Evolutionary conservation across 2,797 vertebrate genomes (phyloP).

Genomic region (Sebastes dallii): DNA sequence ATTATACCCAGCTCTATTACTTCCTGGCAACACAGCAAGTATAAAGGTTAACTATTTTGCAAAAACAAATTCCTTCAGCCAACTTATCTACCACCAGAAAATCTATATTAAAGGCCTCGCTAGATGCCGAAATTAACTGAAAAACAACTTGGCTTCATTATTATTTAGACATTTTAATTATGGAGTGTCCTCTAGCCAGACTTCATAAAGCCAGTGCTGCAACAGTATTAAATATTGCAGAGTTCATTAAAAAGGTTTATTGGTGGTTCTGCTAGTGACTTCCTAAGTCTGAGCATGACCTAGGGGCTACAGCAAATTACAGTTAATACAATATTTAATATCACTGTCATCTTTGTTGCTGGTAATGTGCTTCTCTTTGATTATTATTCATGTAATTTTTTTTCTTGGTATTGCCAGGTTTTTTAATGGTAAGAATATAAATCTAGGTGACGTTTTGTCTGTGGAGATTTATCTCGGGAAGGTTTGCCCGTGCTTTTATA

Average conservation of each 20-base stretch:
- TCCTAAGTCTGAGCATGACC: slow-evolving; percentile 57
- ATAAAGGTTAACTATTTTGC: background rate
- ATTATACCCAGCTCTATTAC: background rate
- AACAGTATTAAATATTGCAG: slow-evolving; percentile 64
- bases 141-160: slow-evolving; percentile 60
- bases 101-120: slow-evolving; percentile 30
- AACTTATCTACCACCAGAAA: slow-evolving; percentile 22
- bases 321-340: slow-evolving; percentile 66
- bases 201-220: slow-evolving; percentile 59
- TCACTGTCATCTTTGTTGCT: slow-evolving; percentile 58
- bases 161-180: slow-evolving; percentile 72
- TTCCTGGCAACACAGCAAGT: background rate
- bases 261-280: slow-evolving; percentile 50
- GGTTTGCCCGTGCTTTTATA: slow-evolving; percentile 20
- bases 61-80: slow-evolving; percentile 13
- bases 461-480: slow-evolving; percentile 12
- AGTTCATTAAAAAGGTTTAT: slow-evolving; percentile 73
- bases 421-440: slow-evolving; percentile 39
- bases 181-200: slow-evolving; percentile 60
- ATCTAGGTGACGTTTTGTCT: slow-evolving; percentile 21
- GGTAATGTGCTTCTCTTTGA: slow-evolving; percentile 49
- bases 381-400: slow-evolving; percentile 51
- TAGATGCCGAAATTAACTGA: slow-evolving; percentile 45
- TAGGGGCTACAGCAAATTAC: slow-evolving; percentile 59
- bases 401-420: slow-evolving; percentile 19